Percentiles rank a stretch among this genome's conserved stretches.
Evolutionary conservation across 1,140 invertebrate genomes (phyloP).

Genomic region (Acarapis woodi): DNA sequence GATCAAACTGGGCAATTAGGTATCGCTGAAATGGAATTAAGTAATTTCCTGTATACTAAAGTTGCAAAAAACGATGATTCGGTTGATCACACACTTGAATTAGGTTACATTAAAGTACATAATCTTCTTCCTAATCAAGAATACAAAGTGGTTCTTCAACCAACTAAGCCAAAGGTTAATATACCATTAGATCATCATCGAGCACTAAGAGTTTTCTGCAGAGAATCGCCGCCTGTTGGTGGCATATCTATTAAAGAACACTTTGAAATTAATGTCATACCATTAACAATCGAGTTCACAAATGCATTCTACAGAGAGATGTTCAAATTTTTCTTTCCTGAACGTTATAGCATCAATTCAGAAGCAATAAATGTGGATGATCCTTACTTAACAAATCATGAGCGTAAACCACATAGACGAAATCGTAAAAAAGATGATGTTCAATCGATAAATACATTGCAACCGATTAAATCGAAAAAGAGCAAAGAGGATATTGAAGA

Average conservation of each 20-base stretch:
- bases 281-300: constrained; percentile 68
- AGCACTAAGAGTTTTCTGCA: constrained; percentile 54
- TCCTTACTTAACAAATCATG: background rate
- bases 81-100: constrained; percentile 77
- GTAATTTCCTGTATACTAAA: constrained; percentile 91
- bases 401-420: background rate
- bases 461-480: background rate
- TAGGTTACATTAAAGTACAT: constrained; percentile 83
- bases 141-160: constrained; percentile 67
- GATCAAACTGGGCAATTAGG: constrained; percentile 89
- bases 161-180: constrained; percentile 54
- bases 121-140: constrained; percentile 78
- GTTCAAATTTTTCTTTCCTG: constrained; percentile 73
- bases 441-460: background rate
- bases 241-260: constrained; percentile 96
- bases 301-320: constrained; percentile 93
- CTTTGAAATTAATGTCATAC: constrained; percentile 84
- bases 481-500: constrained; percentile 20
- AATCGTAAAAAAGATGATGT: background rate
- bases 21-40: constrained; percentile 74
- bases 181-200: constrained; percentile 59
- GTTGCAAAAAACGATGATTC: constrained; percentile 86
- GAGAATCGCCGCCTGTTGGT: constrained; percentile 67
- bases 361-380: background rate
- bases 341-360: background rate